Conservation (phyloP, 2,113 vertebrate species). For the Vulpes ferrilata region DNA sequence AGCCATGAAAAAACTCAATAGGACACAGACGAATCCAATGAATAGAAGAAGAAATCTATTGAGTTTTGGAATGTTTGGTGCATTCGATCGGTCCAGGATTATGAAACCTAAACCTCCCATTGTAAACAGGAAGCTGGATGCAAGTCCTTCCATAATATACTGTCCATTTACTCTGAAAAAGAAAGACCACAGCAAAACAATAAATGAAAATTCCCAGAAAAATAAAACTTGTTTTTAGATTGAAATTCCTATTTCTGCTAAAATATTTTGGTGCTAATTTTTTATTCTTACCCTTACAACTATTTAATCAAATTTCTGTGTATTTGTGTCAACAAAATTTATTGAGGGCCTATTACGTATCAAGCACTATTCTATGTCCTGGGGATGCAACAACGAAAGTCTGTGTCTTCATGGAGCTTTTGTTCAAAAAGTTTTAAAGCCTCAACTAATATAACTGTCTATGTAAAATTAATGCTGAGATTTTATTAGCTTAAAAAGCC, state of each 20-base stretch:
- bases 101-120: constrained; percentile 99
- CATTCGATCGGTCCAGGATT: constrained; percentile 98
- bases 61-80: constrained; percentile 98
- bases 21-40: constrained; percentile 98
- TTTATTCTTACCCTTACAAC: neutral
- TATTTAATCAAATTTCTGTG: neutral
- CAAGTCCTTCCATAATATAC: constrained; percentile 99
- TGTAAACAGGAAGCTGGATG: constrained; percentile 99
- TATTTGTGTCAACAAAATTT: neutral
- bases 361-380: neutral
- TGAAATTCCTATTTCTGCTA: neutral
- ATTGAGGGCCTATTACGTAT: neutral
- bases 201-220: neutral
- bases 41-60: constrained; percentile 98
- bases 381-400: neutral
- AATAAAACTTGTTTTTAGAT: neutral
- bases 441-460: constrained; percentile 12
- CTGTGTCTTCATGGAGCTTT: neutral
- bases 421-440: neutral
- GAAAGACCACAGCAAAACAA: neutral
- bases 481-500: constrained; percentile 47
- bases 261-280: neutral
- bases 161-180: constrained; percentile 96
- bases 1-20: constrained; percentile 99
- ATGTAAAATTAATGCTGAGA: neutral